A percentile compares a stretch with the other conserved stretches of the same genome.
Conservation (phyloP, 2,797 vertebrate species). For the Glossophaga mutica region DNA sequence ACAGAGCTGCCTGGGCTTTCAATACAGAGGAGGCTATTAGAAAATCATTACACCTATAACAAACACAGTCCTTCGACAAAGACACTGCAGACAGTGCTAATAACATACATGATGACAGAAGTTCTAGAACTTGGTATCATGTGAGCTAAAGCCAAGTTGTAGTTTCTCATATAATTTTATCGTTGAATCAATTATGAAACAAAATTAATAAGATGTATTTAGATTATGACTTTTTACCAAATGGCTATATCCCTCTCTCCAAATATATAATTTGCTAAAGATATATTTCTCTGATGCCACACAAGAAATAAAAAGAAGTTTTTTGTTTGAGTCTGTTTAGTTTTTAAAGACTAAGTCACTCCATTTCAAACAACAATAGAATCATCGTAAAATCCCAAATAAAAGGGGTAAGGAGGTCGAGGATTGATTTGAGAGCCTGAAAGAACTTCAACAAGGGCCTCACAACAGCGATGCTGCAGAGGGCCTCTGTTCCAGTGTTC, state of each 20-base stretch:
- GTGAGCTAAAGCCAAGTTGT: neutral
- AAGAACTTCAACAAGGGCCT: neutral
- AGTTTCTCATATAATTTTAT: neutral
- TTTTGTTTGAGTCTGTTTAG: neutral
- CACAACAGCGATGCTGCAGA: neutral
- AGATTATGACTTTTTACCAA: neutral
- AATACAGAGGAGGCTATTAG: neutral
- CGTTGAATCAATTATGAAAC: neutral
- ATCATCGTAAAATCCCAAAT: neutral
- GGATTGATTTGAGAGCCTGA: neutral
- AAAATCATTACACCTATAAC: neutral
- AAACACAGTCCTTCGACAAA: neutral
- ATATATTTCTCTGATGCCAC: neutral
- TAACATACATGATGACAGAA: neutral
- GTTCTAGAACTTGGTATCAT: neutral
- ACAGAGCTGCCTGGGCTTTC: neutral
- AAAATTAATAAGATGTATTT: neutral
- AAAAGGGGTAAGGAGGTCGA: neutral
- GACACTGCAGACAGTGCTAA: neutral
- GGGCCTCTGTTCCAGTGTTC: neutral
- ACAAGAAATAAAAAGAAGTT: neutral
- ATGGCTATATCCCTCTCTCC: neutral
- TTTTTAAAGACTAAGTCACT: neutral
- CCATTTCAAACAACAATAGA: neutral
- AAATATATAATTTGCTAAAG: neutral